phyloP scores from a whole-genome alignment of 1,140 invertebrate genomes.

The Penaeus japonicus region DNA sequence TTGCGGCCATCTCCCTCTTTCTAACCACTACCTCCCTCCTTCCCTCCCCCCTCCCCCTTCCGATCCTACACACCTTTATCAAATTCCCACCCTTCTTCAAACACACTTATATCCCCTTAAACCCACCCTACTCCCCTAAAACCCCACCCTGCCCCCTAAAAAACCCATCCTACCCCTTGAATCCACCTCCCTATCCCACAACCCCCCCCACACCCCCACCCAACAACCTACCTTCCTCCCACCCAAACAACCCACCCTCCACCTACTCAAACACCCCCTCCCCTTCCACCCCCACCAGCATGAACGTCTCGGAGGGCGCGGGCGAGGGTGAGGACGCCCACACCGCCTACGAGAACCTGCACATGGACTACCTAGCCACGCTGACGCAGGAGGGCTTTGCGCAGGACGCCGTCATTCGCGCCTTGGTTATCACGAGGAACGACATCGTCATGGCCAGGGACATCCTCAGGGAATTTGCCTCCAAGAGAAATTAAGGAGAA shows the following conservation, averaged over 20 bases:
- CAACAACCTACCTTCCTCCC: background rate
- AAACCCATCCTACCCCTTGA: background rate
- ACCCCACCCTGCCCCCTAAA: too few relatives aligned
- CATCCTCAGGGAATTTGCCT: conserved; percentile 90
- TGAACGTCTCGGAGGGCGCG: conserved; percentile 4
- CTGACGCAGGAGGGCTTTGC: conserved; percentile 88
- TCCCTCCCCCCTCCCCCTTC: background rate
- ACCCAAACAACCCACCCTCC: background rate
- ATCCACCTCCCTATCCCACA: background rate
- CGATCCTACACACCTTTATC: background rate
- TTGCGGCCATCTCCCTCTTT: too few relatives aligned
- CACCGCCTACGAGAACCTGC: conserved; percentile 82
- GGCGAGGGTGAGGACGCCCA: conserved; percentile 61
- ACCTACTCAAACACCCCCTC: too few relatives aligned
- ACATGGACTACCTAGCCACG: conserved; percentile 87
- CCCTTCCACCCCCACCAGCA: background rate
- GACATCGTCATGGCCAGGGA: conserved; percentile 94
- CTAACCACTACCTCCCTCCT: too few relatives aligned
- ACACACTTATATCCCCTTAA: conserved; percentile 53
- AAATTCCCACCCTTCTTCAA: background rate
- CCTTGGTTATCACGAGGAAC: conserved; percentile 88
- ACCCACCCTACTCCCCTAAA: background rate
- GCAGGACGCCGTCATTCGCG: conserved; percentile 87
- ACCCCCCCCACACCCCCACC: background rate
- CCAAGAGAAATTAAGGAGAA: conserved; percentile 64